These are phyloP conservation scores for Pachyrhynchus sulphureomaculatus DNA, from an alignment of 1,140 invertebrate species.

Conservation along the genomic window DNA sequence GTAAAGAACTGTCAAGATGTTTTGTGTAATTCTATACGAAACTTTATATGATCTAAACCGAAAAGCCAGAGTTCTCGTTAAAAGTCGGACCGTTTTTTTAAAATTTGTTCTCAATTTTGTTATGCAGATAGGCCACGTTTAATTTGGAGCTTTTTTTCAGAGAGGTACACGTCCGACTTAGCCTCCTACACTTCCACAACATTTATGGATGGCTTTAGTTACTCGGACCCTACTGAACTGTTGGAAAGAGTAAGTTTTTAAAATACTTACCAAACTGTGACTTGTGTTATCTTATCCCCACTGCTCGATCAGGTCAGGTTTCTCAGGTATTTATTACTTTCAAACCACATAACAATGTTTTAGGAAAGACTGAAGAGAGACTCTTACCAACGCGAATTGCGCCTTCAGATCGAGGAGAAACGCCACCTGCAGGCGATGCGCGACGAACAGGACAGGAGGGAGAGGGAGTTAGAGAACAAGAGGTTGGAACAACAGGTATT, in stretches of 20 bases:
- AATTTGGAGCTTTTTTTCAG: too few species aligned
- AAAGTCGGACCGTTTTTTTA: too few species aligned
- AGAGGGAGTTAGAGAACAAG: conserved; percentile 57
- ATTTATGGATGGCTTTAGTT: conserved; percentile 48
- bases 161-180: conserved; percentile 41
- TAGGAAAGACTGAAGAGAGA: conserved; percentile 49
- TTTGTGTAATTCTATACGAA: background rate
- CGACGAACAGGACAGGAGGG: conserved; percentile 47
- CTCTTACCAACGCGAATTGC: conserved; percentile 46
- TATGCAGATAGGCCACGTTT: too few species aligned
- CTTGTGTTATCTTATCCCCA: background rate
- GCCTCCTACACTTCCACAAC: conserved; percentile 43
- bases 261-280: conserved; percentile 7
- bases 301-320: background rate
- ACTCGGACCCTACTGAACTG: conserved; percentile 44
- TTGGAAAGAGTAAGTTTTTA: conserved; percentile 43
- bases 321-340: too few species aligned
- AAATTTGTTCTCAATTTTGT: too few species aligned
- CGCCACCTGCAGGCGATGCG: conserved; percentile 41
- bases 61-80: too few species aligned
- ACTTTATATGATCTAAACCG: too few species aligned
- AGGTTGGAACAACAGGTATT: conserved; percentile 58
- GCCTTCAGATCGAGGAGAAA: conserved; percentile 50
- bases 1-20: background rate
- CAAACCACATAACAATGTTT: conserved; percentile 1